phyloP scores from a whole-genome alignment of 2,113 vertebrate genomes.

The Phrynosoma platyrhinos region DNA sequence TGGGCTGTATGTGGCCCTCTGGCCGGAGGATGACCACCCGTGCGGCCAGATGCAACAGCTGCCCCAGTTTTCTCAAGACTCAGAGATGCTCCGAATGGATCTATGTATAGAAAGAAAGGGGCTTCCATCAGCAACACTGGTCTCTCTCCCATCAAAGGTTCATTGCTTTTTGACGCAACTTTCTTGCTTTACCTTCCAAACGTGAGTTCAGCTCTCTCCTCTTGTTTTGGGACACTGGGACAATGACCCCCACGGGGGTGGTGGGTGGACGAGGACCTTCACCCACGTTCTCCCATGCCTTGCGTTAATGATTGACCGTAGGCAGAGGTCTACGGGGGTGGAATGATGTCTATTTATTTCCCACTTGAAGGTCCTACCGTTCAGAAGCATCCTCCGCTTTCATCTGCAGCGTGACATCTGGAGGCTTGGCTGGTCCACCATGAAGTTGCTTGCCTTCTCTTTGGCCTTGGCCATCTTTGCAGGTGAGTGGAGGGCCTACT shows the following conservation, averaged over 20 bases:
- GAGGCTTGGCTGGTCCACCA: background rate
- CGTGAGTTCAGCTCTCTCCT: too few species aligned
- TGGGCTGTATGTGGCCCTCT: too few species aligned
- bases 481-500: background rate
- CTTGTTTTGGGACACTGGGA: background rate
- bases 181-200: too few species aligned
- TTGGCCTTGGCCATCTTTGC: background rate
- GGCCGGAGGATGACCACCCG: too few species aligned
- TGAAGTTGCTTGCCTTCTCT: background rate
- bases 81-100: too few species aligned
- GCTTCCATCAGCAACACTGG: too few species aligned
- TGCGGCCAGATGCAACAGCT: too few species aligned
- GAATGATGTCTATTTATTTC: background rate
- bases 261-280: background rate
- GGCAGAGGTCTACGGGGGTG: too few species aligned
- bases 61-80: too few species aligned
- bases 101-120: too few species aligned
- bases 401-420: background rate
- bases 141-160: too few species aligned
- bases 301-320: constrained; percentile 21
- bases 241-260: background rate
- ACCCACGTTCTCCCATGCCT: background rate
- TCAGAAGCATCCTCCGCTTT: background rate
- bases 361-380: background rate
- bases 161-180: too few species aligned